These are phyloP conservation scores for Littorina saxatilis DNA, from an alignment of 1,140 invertebrate genomes.

Conservation along the genomic window DNA sequence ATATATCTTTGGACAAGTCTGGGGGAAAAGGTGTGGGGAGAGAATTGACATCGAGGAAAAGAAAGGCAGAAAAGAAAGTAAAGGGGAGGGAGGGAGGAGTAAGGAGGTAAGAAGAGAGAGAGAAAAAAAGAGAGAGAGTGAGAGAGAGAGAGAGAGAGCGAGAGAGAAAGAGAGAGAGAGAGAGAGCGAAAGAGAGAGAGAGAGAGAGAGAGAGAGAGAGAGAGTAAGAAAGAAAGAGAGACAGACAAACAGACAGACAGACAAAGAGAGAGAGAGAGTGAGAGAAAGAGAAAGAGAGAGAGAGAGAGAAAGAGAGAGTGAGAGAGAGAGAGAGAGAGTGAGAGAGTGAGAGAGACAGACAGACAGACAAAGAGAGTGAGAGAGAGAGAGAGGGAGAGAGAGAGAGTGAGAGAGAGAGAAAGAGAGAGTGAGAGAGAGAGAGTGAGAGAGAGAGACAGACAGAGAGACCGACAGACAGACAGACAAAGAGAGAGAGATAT, in stretches of 20 bases:
- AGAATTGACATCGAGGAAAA: too few species aligned
- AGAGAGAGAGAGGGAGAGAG: conserved; percentile 12
- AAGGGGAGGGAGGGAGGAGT: neutral
- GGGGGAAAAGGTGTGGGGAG: too few species aligned
- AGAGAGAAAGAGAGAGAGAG: conserved; percentile 12
- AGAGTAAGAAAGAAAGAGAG: conserved; percentile 2
- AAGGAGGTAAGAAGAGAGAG: conserved; percentile 3
- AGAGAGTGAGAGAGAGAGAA: conserved; percentile 1
- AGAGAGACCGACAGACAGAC: too few species aligned
- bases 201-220: conserved; percentile 9
- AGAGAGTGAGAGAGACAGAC: neutral
- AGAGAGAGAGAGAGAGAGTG: conserved; percentile 5
- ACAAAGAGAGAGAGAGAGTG: conserved; percentile 3
- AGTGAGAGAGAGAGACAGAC: too few species aligned
- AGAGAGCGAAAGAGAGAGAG: neutral
- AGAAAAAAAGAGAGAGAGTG: neutral
- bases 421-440: neutral
- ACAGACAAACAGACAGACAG: neutral
- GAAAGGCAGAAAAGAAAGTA: too few species aligned
- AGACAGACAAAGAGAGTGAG: too few species aligned
- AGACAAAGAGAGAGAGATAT: too few species aligned
- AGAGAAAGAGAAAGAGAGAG: conserved; percentile 9
- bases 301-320: neutral
- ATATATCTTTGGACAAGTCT: too few species aligned
- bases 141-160: conserved; percentile 10